Conservation (phyloP, 2,888 invertebrate genomes). For the Drosophila setosimentum region DNA sequence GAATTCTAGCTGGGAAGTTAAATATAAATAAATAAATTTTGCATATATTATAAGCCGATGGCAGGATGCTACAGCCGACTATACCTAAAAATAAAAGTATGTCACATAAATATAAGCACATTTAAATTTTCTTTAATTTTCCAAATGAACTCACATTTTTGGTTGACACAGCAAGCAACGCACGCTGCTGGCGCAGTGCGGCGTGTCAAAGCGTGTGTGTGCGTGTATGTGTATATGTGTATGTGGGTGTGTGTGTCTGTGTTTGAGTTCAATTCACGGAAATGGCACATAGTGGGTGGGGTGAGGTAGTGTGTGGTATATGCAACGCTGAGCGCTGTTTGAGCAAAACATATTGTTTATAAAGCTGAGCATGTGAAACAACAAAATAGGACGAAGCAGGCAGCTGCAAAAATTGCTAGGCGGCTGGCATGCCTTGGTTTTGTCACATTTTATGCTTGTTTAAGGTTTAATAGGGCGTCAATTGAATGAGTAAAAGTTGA, state of each 20-base stretch:
- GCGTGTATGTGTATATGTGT: neutral
- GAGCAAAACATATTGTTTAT: conserved; percentile 77
- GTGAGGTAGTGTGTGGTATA: neutral
- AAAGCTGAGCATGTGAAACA: conserved; percentile 78
- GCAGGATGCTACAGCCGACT: neutral
- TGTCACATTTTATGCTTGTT: conserved; percentile 38
- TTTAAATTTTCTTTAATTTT: conserved; percentile 77
- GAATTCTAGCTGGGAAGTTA: conserved; percentile 26
- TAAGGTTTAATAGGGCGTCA: conserved; percentile 50
- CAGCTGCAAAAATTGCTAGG: conserved; percentile 10
- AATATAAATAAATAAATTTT: conserved; percentile 42
- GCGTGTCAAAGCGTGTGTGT: conserved; percentile 25
- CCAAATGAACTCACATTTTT: conserved; percentile 74
- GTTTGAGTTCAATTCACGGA: neutral
- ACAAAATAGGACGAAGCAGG: conserved; percentile 52
- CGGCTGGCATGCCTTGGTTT: conserved; percentile 1
- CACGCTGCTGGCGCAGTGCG: conserved; percentile 16
- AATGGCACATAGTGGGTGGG: neutral
- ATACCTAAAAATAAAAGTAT: conserved; percentile 36
- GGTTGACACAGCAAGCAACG: conserved; percentile 29
- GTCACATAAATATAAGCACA: conserved; percentile 69
- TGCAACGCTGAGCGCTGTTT: conserved; percentile 50
- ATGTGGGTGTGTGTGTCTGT: conserved; percentile 8
- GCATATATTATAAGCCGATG: conserved; percentile 49
- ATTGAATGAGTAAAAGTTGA: conserved; percentile 49